Evolutionary conservation across 2,797 vertebrate species (phyloP).

Genomic region (Myotis planiceps): DNA sequence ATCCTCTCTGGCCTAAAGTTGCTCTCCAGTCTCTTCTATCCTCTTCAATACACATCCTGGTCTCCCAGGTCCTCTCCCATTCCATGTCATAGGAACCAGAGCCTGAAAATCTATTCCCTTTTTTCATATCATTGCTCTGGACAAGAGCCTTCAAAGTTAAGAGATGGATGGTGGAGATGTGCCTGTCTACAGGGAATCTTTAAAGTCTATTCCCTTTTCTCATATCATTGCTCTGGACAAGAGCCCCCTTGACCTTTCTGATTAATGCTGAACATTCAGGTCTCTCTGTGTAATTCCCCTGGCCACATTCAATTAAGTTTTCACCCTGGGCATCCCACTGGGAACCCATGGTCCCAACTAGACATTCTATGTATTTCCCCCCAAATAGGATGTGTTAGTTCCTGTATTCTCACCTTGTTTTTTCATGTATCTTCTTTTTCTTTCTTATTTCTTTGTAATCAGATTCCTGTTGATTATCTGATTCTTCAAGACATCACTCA

Average conservation of each 20-base stretch:
- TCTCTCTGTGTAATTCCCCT: background rate
- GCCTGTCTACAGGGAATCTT: no score
- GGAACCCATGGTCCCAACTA: background rate
- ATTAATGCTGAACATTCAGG: background rate
- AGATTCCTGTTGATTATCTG: background rate
- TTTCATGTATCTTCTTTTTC: background rate
- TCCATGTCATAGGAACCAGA: background rate
- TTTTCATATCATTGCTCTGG: background rate
- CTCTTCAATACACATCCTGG: background rate
- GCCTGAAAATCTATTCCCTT: background rate
- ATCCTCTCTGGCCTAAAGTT: background rate
- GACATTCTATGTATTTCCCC: background rate
- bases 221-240: background rate
- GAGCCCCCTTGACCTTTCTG: background rate
- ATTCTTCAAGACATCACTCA: background rate
- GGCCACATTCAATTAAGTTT: background rate
- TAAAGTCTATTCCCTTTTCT: no score
- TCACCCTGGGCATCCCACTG: background rate
- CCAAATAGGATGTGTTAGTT: background rate
- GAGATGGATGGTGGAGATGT: no score
- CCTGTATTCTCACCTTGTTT: background rate
- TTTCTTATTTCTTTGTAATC: background rate
- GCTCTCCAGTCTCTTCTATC: background rate
- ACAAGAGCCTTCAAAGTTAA: no score
- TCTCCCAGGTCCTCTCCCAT: fast-evolving